Conservation (phyloP, 2,797 vertebrate species). For the Gadopsis bispinosus region DNA sequence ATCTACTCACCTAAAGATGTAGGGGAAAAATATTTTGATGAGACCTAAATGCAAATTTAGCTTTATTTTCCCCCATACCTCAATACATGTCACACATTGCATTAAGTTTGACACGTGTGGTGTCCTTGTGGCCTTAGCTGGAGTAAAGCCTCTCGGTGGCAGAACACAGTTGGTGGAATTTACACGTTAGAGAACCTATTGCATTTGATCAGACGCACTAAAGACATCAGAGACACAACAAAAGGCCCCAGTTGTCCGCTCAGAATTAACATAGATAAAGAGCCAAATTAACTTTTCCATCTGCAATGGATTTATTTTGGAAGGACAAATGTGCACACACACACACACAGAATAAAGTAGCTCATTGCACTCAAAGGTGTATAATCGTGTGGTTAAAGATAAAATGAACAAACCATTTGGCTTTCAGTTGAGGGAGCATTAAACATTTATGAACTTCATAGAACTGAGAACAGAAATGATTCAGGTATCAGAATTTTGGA, state of each 20-base stretch:
- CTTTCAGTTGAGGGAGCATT: background rate
- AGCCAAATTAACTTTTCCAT: slow-evolving; percentile 47
- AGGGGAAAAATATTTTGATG: background rate
- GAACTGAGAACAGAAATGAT: slow-evolving; percentile 11
- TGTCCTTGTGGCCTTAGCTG: background rate
- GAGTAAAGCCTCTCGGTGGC: background rate
- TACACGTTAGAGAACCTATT: background rate
- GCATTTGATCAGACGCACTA: slow-evolving; percentile 1
- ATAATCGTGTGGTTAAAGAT: slow-evolving; percentile 1
- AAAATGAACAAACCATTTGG: slow-evolving; percentile 1
- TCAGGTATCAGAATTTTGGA: background rate
- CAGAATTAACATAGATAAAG: slow-evolving; percentile 41
- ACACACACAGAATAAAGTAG: background rate
- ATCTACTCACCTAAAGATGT: no score
- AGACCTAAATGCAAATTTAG: background rate
- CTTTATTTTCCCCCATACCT: background rate
- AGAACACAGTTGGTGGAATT: background rate
- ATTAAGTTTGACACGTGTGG: background rate
- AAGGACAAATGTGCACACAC: slow-evolving; percentile 4
- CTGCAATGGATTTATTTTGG: slow-evolving; percentile 41
- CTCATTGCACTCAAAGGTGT: background rate
- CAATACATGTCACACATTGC: background rate
- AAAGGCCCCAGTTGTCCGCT: background rate
- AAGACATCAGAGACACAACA: slow-evolving; percentile 29
- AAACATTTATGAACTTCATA: slow-evolving; percentile 1